Evolutionary conservation across 2,113 vertebrate genomes (phyloP), one percentile per base, ranked within the genome.

Genomic region (Lutjanus erythropterus): DNA sequence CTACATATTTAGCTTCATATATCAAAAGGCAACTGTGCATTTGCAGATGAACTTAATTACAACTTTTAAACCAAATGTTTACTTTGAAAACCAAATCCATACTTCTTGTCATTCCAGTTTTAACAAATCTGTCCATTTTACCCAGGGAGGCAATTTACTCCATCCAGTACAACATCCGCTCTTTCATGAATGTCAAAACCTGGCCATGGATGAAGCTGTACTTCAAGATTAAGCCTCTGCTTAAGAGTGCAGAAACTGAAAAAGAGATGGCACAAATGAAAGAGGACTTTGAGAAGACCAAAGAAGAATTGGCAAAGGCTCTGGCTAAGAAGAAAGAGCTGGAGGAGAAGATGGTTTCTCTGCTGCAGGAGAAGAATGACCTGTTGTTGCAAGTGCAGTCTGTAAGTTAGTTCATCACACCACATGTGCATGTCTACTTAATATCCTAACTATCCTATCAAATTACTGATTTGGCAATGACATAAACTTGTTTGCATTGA

Each of bases 151-250:
- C 97, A 0, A 95, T 97, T 92, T 97, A 92, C 29, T 90, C 92
- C 21, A 95, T 98, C 74, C 97, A 98, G 53, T 97, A 97, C 94
- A 98, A 99, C 39, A 65, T 98, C 60, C 95, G 95, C 21, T 83
- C 95, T 81, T 96, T 96, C 91, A 95, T 95, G 94, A 95, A 95
- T 87, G 95, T 97, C 86, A 97, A 96, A 90, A 92, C 93, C 21
- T 96, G 95, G 95, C 94, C 95, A 77, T 95, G 94, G 95, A 95
- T 96, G 95, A 95, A 96, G 89, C 70, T 96, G 29, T 96, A 95
- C 80, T 96, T 95, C 74, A 95, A 92, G 70, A 95, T 96, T 23
- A 96, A 96, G 81, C 95, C 95, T 71, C 88, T 96, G 44, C 89
- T 96, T 50, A 94, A 95, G 93, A 98, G 96, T 58, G 95, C 95